Base-by-base conservation (phyloP, 2,113 vertebrate species). In the Apteryx owenii region DNA sequence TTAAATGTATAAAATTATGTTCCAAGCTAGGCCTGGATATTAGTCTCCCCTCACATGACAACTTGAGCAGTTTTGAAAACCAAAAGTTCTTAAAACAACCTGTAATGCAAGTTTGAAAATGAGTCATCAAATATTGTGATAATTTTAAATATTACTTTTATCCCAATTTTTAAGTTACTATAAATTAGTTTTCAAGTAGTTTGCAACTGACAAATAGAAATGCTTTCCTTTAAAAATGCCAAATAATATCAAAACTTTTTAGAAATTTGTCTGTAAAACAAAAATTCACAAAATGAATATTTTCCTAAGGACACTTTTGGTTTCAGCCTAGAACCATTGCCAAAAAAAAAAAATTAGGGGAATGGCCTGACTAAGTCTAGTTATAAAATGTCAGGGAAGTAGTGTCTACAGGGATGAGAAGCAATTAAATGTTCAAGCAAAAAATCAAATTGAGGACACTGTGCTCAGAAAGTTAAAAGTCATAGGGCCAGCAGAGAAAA, bases 381-480 rank as follows among this genome's bases (percentile, higher is more conserved):
- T 50, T 85, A 91, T 31, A 85, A 92, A 95, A 95, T 95, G 84
- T 82, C 89, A 95, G 53, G 50, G 36, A 90, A 89, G 62, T n/a
- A 85, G 77, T 0, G 0, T 92, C 96, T 89, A 38, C 58, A 84
- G 44, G 33, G 81, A 77, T 80, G 21, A 95, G 78, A 92, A 88
- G 73, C 11, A 95, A 96, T 92, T 90, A 97, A 89, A 92, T 77
- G 18, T 87, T 95, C 77, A 73, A 65, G 66, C 76, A 69, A 95
- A 93, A 95, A 87, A 89, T 92, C 18, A 62, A 78, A 87, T 22
- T 40, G 33, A 79, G 20, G 33, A 95, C 93, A 80, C 21, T 56
- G 10, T 69, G 56, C 42, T 87, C 46, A 78, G 66, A 81, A 96
- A 96, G 65, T 50, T 86, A 89, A 61, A 96, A 94, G 77, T 44